Evolutionary conservation across 2,888 invertebrate species (phyloP), one percentile per base, ranked within the genome.

Genomic region (Prenolepis imparis): DNA sequence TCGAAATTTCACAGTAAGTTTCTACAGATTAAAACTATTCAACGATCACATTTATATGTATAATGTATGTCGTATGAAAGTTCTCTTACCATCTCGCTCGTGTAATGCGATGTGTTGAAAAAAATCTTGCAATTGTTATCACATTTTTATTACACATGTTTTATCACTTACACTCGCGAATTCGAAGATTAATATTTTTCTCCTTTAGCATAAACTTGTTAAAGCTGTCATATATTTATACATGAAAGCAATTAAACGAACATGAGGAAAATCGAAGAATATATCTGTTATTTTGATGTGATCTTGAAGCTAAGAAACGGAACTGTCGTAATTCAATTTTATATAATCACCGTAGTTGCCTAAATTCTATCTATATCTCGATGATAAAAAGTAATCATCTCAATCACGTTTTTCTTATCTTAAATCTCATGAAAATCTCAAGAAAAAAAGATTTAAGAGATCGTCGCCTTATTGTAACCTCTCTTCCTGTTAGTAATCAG

Each of bases 331-430:
- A 91, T 84, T 92, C 91, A 91, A 92, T 92, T 91, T 91, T 92
- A n/a, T n/a, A 32, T 32, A 21, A 92, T 92, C 93, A 93, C 93
- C 93, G 92, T 93, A 93, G 92, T 92, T 93, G 93, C 93, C 92
- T 93, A 91, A 89, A 91, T 88, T 91, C 89, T 88, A 67, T 48
- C 55, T 70, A 39, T 52, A 55, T 64, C 64, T 59, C 36, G 48
- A 32, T 64, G 66, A 74, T 44, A 72, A 28, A 18, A 48, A 41
- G n/a, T 48, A 73, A 74, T 64, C 57, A 55, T 55, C 32, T 39
- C 28, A 59, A 52, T 15, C 48, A 52, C 24, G 28, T 32, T 41
- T 32, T 66, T 24, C 4, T 41, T 44, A 24, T 66, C 66, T 66
- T 24, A 41, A 28, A 28, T 28, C 1, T 28, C 28, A 28, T 3